Evolutionary conservation across 2,888 invertebrate genomes (phyloP).

Genomic region (Mimachlamys varia): DNA sequence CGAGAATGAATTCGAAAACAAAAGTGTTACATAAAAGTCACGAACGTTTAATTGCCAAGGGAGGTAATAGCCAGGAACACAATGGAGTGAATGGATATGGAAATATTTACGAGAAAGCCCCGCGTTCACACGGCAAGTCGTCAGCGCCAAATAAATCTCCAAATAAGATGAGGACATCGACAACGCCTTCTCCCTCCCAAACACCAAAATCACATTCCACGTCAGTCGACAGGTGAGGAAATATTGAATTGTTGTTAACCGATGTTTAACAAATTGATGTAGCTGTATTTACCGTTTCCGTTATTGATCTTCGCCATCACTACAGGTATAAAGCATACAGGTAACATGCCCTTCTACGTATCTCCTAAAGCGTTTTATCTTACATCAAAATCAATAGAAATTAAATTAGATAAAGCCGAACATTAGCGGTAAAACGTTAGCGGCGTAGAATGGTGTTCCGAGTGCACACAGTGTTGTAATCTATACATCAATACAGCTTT

Average conservation of each 20-base stretch:
- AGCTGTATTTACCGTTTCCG: background rate
- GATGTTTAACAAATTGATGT: background rate
- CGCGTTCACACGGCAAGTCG: background rate
- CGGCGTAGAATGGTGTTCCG: background rate
- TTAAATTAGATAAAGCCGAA: background rate
- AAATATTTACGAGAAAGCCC: conserved; percentile 11
- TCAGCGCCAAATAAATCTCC: background rate
- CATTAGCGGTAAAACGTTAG: background rate
- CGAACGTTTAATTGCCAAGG: background rate
- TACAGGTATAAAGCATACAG: background rate
- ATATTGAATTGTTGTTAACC: background rate
- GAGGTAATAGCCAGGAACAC: background rate
- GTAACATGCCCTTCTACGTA: background rate
- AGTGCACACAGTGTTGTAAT: background rate
- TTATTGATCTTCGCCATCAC: background rate
- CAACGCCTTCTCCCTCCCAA: background rate
- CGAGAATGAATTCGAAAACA: background rate
- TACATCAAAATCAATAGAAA: conserved; percentile 21
- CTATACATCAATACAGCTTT: too few relatives aligned
- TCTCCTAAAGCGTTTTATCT: background rate
- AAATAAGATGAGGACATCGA: background rate
- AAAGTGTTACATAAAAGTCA: conserved; percentile 31
- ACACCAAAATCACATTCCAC: background rate
- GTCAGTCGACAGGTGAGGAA: background rate
- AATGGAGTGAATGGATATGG: background rate